phyloP scores from a whole-genome alignment of 2,113 vertebrate species.

The Steatornis caripensis region DNA sequence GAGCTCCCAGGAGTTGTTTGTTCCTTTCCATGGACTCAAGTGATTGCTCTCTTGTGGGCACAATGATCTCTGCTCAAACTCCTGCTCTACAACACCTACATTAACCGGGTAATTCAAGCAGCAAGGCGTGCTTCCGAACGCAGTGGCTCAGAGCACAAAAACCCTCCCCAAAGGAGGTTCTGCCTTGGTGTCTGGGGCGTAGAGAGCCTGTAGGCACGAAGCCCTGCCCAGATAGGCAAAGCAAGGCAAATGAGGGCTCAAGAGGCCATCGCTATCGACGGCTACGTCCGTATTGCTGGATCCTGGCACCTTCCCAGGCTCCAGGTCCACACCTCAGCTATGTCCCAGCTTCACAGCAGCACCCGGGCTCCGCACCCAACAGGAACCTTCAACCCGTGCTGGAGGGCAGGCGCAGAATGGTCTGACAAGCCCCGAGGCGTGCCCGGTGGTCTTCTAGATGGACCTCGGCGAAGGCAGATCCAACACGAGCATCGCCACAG shows the following conservation, averaged over 20 bases:
- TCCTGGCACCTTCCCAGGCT: not conserved
- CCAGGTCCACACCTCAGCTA: not conserved
- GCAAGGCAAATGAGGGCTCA: not conserved
- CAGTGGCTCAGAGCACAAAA: not conserved
- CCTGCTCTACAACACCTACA: not conserved
- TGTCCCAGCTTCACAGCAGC: not conserved
- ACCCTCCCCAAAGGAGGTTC: not conserved
- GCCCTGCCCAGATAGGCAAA: not conserved
- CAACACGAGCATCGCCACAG: fast-evolving
- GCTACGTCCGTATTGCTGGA: not conserved
- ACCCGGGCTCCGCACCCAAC: not conserved
- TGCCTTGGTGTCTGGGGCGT: not conserved
- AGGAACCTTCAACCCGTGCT: fast-evolving
- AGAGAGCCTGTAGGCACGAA: not conserved
- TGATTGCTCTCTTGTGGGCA: not conserved
- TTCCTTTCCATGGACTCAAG: not conserved
- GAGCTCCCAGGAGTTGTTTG: not conserved
- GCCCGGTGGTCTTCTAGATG: not conserved
- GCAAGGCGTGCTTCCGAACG: not conserved
- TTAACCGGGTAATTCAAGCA: not conserved
- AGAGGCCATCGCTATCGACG: not conserved
- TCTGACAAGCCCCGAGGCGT: fast-evolving
- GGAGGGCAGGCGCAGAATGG: fast-evolving
- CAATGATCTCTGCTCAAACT: not conserved
- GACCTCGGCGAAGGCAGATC: not conserved